A percentile compares a stretch with the other conserved stretches of the same genome.
Conservation (phyloP, 2,888 invertebrate species). For the Agriopis leucophaearia region DNA sequence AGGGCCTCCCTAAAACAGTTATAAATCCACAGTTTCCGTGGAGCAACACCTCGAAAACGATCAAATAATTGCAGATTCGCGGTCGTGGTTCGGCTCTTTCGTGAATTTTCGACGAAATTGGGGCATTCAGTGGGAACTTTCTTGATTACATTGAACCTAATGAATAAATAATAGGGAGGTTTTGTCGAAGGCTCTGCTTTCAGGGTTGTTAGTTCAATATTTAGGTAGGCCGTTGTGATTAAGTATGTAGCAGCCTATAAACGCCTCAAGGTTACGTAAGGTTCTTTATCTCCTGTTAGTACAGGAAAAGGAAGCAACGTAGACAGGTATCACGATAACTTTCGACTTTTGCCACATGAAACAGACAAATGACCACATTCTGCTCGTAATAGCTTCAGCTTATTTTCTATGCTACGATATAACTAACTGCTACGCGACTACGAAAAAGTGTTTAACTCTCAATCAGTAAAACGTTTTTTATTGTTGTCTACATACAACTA, state of each 20-base stretch:
- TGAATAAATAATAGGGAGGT: slow-evolving; percentile 70
- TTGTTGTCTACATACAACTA: no score
- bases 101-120: slow-evolving; percentile 75
- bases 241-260: slow-evolving; percentile 44
- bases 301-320: neutral
- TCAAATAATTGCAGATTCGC: slow-evolving; percentile 80
- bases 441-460: neutral
- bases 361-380: neutral
- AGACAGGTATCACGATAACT: neutral
- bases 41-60: slow-evolving; percentile 78
- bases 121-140: slow-evolving; percentile 71
- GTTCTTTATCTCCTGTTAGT: slow-evolving; percentile 27
- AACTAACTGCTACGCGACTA: neutral
- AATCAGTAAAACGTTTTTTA: no score
- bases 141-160: slow-evolving; percentile 73
- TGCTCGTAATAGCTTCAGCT: neutral
- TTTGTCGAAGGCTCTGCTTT: slow-evolving; percentile 56
- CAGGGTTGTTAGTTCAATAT: slow-evolving; percentile 52
- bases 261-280: slow-evolving; percentile 33
- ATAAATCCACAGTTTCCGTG: slow-evolving; percentile 68
- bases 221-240: slow-evolving; percentile 43
- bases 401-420: neutral
- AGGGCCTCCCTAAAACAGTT: slow-evolving; percentile 56
- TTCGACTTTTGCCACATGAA: neutral
- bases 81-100: slow-evolving; percentile 69